Conservation (phyloP, 1,140 invertebrate species). For the Dinothrombium tinctorium region DNA sequence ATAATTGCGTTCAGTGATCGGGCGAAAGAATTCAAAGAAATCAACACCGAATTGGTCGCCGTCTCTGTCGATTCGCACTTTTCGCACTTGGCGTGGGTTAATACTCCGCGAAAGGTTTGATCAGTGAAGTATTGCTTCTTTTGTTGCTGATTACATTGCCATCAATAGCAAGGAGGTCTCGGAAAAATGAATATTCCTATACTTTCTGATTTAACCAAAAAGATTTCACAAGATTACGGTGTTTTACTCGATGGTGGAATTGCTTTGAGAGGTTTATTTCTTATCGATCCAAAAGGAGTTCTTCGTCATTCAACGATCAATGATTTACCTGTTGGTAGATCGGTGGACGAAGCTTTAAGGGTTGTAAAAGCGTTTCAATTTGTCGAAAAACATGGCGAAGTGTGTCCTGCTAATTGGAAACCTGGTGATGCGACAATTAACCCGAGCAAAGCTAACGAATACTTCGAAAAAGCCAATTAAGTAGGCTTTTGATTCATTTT, state of each 20-base stretch:
- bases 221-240: conserved; percentile 44
- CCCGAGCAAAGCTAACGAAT: conserved; percentile 8
- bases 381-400: conserved; percentile 71
- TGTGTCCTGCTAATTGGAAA: conserved; percentile 33
- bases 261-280: conserved; percentile 41
- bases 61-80: conserved; percentile 67
- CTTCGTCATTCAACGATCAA: conserved; percentile 29
- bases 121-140: no score
- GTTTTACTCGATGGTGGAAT: conserved; percentile 72
- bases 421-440: conserved; percentile 41
- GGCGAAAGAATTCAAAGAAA: conserved; percentile 40
- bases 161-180: conserved; percentile 64
- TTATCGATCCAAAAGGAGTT: conserved; percentile 36
- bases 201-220: conserved; percentile 69
- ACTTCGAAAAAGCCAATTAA: conserved; percentile 7
- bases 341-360: conserved; percentile 69
- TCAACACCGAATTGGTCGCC: conserved; percentile 40
- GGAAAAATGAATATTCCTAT: conserved; percentile 62
- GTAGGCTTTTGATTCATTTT: no score
- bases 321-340: conserved; percentile 27
- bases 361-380: conserved; percentile 81
- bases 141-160: no score
- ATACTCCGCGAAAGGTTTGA: conserved; percentile 27
- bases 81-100: conserved; percentile 60
- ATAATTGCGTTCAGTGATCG: conserved; percentile 61